Evolutionary conservation across 2,888 invertebrate species (phyloP).

Genomic region (Hydrotaea cyrtoneurina): DNA sequence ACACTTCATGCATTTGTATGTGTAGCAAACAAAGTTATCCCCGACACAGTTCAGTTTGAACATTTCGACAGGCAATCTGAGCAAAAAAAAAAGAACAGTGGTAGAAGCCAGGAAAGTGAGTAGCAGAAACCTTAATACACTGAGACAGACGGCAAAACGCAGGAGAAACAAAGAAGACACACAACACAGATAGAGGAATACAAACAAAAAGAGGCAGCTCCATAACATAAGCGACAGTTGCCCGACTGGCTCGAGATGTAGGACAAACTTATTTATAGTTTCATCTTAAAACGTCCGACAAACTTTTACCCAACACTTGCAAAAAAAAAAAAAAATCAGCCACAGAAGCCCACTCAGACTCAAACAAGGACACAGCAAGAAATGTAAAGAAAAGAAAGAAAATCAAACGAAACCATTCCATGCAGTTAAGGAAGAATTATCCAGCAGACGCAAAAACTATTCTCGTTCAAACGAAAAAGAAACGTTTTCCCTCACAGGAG

Average conservation of each 20-base stretch:
- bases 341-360: not conserved
- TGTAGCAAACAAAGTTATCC: not conserved
- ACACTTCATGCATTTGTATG: too few species aligned
- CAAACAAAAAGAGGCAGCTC: not conserved
- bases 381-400: too few species aligned
- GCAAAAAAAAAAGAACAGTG: not conserved
- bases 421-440: too few species aligned
- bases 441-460: too few species aligned
- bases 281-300: not conserved
- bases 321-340: too few species aligned
- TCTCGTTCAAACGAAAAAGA: too few species aligned
- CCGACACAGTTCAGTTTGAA: not conserved
- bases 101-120: not conserved
- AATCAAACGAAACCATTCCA: not conserved
- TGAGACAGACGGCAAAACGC: not conserved
- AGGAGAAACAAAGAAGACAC: too few species aligned
- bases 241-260: not conserved
- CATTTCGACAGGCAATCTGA: not conserved
- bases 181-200: not conserved
- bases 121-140: not conserved
- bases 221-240: not conserved
- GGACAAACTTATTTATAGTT: slow-evolving; percentile 7
- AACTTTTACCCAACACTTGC: not conserved
- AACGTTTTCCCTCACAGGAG: too few species aligned
- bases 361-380: not conserved